A percentile compares a stretch with the other conserved stretches of the same genome.
These are phyloP conservation scores for Cyaniris semiargus DNA, from an alignment of 2,888 invertebrate genomes.

Conservation along the genomic window DNA sequence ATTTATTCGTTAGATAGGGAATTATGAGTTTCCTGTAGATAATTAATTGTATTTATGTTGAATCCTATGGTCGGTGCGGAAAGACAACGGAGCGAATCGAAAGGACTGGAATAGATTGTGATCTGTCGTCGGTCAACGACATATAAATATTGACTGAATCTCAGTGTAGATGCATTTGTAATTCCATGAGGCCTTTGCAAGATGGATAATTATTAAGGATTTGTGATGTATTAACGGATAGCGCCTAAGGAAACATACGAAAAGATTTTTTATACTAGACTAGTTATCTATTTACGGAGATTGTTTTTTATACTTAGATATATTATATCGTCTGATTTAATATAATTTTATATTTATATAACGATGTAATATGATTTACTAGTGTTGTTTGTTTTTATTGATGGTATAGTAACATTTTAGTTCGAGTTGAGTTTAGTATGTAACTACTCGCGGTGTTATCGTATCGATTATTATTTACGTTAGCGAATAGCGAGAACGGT, in stretches of 20 bases:
- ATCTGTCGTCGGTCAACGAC: slow-evolving; percentile 81
- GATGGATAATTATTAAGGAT: slow-evolving; percentile 80
- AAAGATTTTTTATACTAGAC: slow-evolving; percentile 81
- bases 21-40: slow-evolving; percentile 79
- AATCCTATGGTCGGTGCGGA: slow-evolving; percentile 74
- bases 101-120: slow-evolving; percentile 80
- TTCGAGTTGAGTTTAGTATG: slow-evolving; percentile 57
- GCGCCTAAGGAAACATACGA: slow-evolving; percentile 81
- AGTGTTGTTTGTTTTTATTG: slow-evolving; percentile 81
- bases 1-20: slow-evolving; percentile 79
- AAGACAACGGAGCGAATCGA: slow-evolving; percentile 71
- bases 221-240: slow-evolving; percentile 82
- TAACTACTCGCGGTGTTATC: slow-evolving; percentile 59
- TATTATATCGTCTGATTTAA: slow-evolving; percentile 81
- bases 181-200: slow-evolving; percentile 81
- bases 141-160: slow-evolving; percentile 82
- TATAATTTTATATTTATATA: slow-evolving; percentile 79
- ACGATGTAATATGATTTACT: slow-evolving; percentile 77
- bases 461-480: slow-evolving; percentile 56
- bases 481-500: slow-evolving; percentile 59
- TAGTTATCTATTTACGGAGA: slow-evolving; percentile 82
- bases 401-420: slow-evolving; percentile 66
- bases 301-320: slow-evolving; percentile 82
- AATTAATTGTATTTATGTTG: slow-evolving; percentile 74
- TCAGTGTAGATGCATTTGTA: slow-evolving; percentile 81